Evolutionary conservation across 2,888 invertebrate genomes (phyloP).

Genomic region (Archips crataeganus): DNA sequence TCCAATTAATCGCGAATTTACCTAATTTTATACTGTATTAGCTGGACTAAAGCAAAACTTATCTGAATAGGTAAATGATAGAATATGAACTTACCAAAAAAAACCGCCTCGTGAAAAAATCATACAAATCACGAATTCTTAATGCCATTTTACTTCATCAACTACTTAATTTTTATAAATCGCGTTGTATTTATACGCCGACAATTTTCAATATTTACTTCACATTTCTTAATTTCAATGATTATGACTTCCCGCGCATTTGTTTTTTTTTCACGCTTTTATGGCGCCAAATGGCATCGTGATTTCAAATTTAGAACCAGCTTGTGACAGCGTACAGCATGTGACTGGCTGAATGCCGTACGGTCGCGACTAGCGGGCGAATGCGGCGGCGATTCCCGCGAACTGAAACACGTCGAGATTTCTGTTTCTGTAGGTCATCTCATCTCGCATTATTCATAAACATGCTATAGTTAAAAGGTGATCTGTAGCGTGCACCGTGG

Average conservation of each 20-base stretch:
- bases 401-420: conserved; percentile 51
- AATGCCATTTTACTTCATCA: conserved; percentile 50
- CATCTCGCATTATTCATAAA: conserved; percentile 47
- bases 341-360: conserved; percentile 65
- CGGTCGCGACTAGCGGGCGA: conserved; percentile 48
- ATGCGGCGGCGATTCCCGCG: conserved; percentile 29
- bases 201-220: conserved; percentile 35
- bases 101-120: conserved; percentile 62
- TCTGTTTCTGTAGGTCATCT: conserved; percentile 57
- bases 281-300: conserved; percentile 37
- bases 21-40: too few relatives aligned
- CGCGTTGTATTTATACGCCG: conserved; percentile 22
- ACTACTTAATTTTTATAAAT: conserved; percentile 27
- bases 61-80: background rate
- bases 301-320: conserved; percentile 44
- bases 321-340: conserved; percentile 52
- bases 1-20: too few relatives aligned
- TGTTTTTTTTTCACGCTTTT: conserved; percentile 41
- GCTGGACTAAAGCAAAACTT: background rate
- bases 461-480: conserved; percentile 34
- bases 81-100: conserved; percentile 74
- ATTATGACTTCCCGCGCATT: conserved; percentile 48
- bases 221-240: conserved; percentile 34
- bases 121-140: conserved; percentile 57
- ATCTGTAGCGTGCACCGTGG: conserved; percentile 21